Evolutionary conservation across 2,888 invertebrate genomes (phyloP).

Genomic region (Trypoxylon attenuatum): DNA sequence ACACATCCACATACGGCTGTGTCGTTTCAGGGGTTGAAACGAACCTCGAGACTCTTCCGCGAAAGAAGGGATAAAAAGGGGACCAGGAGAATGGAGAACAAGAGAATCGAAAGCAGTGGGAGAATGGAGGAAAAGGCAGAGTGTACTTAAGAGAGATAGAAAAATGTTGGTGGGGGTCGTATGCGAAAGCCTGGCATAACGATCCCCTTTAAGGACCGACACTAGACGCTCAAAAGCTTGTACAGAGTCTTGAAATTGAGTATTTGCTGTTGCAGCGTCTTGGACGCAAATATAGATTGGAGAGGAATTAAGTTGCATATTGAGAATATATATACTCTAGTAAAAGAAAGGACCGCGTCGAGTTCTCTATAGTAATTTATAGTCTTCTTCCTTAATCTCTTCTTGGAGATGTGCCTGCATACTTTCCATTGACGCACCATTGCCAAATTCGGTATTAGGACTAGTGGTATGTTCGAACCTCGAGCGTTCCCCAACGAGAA

Average conservation of each 20-base stretch:
- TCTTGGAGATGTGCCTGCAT: no score
- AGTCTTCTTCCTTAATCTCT: no score
- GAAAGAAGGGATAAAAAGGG: conserved; percentile 2
- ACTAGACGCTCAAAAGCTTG: background rate
- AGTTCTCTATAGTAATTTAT: no score
- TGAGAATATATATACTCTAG: no score
- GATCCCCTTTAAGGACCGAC: conserved; percentile 71
- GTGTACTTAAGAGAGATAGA: conserved; percentile 20
- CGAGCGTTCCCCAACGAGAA: no score
- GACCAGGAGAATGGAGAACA: conserved; percentile 28
- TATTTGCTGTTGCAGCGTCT: no score
- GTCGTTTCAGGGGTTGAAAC: conserved; percentile 27
- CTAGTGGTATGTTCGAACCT: no score
- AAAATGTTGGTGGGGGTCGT: conserved; percentile 34
- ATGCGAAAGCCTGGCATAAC: conserved; percentile 69
- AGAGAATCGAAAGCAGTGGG: conserved; percentile 18
- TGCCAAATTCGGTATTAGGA: no score
- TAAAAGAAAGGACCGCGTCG: no score
- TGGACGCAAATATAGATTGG: no score
- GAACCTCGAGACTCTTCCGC: conserved; percentile 9
- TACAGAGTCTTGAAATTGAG: background rate
- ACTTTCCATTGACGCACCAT: no score
- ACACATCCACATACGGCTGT: conserved; percentile 1
- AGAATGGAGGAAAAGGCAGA: conserved; percentile 20
- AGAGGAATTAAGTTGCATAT: no score